phyloP scores from a whole-genome alignment of 2,113 vertebrate genomes.

The Ginglymostoma cirratum region DNA sequence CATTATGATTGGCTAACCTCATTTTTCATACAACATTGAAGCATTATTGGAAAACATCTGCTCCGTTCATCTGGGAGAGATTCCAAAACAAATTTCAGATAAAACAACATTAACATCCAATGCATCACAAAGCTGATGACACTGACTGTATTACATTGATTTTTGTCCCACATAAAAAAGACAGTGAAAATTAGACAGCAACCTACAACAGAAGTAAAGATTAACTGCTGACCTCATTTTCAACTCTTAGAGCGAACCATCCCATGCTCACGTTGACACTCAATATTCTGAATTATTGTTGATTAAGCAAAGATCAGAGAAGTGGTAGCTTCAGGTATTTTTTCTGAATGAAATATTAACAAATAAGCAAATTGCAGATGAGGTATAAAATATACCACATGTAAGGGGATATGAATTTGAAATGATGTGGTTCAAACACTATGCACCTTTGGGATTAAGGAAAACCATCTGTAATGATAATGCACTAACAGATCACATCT shows the following conservation, averaged over 20 bases:
- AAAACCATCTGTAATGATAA: conserved; percentile 27
- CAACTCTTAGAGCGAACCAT: neutral
- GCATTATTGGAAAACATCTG: neutral
- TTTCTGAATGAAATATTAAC: conserved; percentile 21
- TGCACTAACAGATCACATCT: conserved; percentile 14
- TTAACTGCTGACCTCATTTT: neutral
- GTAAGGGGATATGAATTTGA: conserved; percentile 20
- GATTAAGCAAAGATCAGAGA: conserved; percentile 3
- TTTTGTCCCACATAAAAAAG: neutral
- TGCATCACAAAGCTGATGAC: neutral
- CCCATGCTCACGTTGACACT: neutral
- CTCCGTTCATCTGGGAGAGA: neutral
- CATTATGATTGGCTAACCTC: neutral
- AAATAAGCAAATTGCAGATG: neutral
- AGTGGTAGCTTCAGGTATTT: neutral
- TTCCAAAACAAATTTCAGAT: neutral
- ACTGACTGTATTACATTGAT: neutral
- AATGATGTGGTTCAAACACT: conserved; percentile 26
- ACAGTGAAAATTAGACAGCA: neutral
- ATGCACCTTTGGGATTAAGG: conserved; percentile 19
- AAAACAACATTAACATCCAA: neutral
- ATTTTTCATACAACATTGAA: neutral
- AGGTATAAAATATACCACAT: conserved; percentile 23
- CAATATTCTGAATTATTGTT: neutral
- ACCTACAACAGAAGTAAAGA: neutral